Evolutionary conservation across 2,797 vertebrate genomes (phyloP), one percentile per base, ranked within the genome.

Genomic region (Thalassophryne amazonica): DNA sequence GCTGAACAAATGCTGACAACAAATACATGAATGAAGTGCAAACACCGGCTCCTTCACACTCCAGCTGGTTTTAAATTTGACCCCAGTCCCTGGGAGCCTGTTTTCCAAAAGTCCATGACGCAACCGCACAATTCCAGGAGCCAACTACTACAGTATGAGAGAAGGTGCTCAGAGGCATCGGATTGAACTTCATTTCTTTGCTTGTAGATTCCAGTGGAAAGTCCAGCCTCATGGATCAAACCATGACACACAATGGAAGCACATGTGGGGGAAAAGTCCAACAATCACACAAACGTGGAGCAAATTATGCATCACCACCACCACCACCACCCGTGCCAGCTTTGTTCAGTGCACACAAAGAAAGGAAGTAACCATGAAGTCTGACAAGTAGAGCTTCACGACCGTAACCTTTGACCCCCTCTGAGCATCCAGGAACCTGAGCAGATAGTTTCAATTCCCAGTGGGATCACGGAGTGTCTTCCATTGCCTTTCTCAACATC

Each of bases 121-220:
- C 39, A 59, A 41, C 57, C 19, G 43, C 46, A 59, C 52, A 39
- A 68, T 80, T 76, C 73, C 70, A 78, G 28, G 32, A 37, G 58
- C 60, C 60, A 64, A 37, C 35, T 34, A 31, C 47, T 51, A 18
- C 47, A 57, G 32, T 8, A 18, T 4, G 27, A 42, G 21, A 33
- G 43, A 56, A 58, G 49, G 47, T 41, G 35, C 43, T 54, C 58
- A 60, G 19, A 49, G 47, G 60, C 25, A 9, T 7, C 35, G 42
- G 18, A 47, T 54, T 75, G 30, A 43, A 25, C 37, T 50, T 42
- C 20, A 35, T 45, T 64, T 45, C 35, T 36, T 46, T 42, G 46
- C 47, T 41, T 14, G 30, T 16, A 35, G 54, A 73, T 69, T 80
- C 65, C 68, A 77, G 47, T 70, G 77, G 81, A 84, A 84, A 87